A percentile compares a stretch with the other conserved stretches of the same genome.
Evolutionary conservation across 2,113 vertebrate genomes (phyloP).

Genomic region (Andinoacara biseriatus): DNA sequence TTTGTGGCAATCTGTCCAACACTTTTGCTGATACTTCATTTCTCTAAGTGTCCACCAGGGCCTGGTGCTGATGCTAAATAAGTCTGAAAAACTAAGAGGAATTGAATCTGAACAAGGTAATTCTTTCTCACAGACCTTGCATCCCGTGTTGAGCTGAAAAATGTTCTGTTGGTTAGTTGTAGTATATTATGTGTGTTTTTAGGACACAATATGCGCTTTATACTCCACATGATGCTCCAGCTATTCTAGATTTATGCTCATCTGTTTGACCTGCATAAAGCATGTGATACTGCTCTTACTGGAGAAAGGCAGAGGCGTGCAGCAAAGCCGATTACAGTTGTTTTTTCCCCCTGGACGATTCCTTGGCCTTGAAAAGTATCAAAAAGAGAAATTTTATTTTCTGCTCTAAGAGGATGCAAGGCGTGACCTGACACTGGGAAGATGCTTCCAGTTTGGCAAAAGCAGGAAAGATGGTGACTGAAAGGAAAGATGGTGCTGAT

Average conservation of each 20-base stretch:
- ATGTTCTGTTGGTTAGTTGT: not conserved
- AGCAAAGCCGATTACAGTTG: not conserved
- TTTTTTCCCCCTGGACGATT: not conserved
- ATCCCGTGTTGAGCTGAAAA: accelerated
- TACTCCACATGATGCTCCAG: not conserved
- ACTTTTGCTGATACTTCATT: not conserved
- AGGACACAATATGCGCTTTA: not conserved
- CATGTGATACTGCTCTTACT: not conserved
- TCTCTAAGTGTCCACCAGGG: not conserved
- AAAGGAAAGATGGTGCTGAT: not conserved
- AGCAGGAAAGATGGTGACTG: not conserved
- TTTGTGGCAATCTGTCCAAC: not conserved
- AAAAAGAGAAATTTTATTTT: constrained; percentile 42
- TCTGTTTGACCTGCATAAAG: not conserved
- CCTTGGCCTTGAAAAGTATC: constrained; percentile 13
- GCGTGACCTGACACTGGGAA: constrained; percentile 19
- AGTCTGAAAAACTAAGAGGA: accelerated
- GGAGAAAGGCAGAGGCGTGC: not conserved
- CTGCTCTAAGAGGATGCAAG: constrained; percentile 18
- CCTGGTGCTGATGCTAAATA: not conserved
- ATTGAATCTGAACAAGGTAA: not conserved
- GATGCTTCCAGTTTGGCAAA: constrained; percentile 35
- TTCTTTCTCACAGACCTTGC: not conserved
- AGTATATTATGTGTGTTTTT: not conserved
- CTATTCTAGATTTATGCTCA: not conserved